Evolutionary conservation across 1,140 invertebrate species (phyloP).

Genomic region (Pollicipes pollicipes): DNA sequence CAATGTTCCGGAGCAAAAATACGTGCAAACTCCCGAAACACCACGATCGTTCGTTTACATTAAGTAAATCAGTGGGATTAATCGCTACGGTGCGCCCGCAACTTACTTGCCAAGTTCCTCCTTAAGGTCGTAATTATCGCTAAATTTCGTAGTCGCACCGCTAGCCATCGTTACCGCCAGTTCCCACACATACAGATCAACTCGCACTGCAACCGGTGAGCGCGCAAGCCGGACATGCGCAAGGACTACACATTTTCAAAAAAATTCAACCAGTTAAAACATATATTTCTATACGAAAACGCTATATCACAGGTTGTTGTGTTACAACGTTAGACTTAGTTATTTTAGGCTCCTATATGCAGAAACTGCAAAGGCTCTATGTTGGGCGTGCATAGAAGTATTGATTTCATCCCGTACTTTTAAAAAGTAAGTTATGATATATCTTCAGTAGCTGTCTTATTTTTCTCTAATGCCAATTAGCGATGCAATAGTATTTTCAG

Average conservation of each 20-base stretch:
- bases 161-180: constrained; percentile 20
- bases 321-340: neutral
- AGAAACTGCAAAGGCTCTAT: neutral
- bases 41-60: too few relatives aligned
- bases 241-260: neutral
- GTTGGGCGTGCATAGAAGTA: neutral
- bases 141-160: constrained; percentile 46
- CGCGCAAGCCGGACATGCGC: neutral
- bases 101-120: constrained; percentile 94
- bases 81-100: too few relatives aligned
- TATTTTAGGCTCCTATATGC: neutral
- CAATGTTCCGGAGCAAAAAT: too few relatives aligned
- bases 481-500: too few relatives aligned
- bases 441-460: too few relatives aligned
- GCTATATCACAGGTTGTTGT: neutral
- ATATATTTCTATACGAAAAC: neutral
- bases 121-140: constrained; percentile 98
- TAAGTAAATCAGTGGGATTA: too few relatives aligned
- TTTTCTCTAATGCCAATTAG: too few relatives aligned
- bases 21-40: too few relatives aligned
- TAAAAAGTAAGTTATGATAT: too few relatives aligned
- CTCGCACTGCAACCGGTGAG: neutral
- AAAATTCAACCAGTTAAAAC: neutral
- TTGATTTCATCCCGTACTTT: constrained; percentile 2
- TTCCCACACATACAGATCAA: neutral